phyloP scores from a whole-genome alignment of 2,113 vertebrate species.

The Murina feae region DNA sequence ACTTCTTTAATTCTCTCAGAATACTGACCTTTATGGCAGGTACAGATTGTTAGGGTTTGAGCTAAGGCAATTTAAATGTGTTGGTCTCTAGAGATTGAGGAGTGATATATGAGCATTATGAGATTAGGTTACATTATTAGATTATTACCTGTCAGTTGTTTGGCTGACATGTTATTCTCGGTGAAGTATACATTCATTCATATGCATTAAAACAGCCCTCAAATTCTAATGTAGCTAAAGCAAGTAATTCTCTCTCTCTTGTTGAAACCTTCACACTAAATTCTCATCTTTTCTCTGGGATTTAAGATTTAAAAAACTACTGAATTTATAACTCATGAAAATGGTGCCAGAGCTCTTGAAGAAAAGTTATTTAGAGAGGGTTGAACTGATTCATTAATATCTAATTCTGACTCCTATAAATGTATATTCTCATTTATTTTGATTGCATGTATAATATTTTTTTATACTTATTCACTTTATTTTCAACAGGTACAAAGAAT shows the following conservation, averaged over 20 bases:
- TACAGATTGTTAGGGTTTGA: background rate
- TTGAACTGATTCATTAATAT: constrained; percentile 5
- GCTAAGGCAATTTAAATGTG: background rate
- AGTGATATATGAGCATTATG: background rate
- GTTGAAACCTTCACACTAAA: background rate
- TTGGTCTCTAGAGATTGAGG: background rate
- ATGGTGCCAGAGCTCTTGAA: background rate
- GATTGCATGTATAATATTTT: background rate
- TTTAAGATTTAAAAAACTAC: background rate
- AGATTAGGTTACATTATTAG: background rate
- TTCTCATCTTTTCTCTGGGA: constrained; percentile 10
- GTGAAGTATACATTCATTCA: background rate
- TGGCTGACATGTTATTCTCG: background rate
- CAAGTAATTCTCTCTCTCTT: background rate
- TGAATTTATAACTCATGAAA: constrained; percentile 34
- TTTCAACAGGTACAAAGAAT: constrained; percentile 84
- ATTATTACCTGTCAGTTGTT: background rate
- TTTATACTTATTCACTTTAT: background rate
- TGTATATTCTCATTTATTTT: background rate
- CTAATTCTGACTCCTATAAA: background rate
- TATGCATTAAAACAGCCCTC: background rate
- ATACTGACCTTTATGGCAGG: background rate
- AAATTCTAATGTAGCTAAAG: background rate
- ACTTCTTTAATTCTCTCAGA: background rate
- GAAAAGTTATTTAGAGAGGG: background rate